Conservation (phyloP, 2,888 invertebrate species). For the Crossocerus cetratus region DNA sequence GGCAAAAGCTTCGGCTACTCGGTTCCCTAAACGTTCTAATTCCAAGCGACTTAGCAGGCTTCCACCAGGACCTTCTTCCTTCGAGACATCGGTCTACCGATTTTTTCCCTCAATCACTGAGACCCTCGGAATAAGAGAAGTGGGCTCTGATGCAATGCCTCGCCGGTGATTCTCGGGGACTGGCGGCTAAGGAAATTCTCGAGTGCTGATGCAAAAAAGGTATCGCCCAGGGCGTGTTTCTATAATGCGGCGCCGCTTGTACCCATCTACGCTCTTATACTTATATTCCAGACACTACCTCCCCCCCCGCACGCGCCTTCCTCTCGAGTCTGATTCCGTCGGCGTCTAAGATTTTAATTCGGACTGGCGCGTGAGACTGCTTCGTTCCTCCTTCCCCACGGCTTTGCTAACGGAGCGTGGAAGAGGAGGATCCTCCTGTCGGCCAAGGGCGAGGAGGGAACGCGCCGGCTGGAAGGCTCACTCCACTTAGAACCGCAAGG, state of each 20-base stretch:
- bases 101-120: too few relatives aligned
- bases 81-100: too few relatives aligned
- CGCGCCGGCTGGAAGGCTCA: too few relatives aligned
- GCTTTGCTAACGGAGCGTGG: too few relatives aligned
- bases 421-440: too few relatives aligned
- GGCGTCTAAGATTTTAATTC: slow-evolving; percentile 33
- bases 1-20: slow-evolving; percentile 26
- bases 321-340: slow-evolving; percentile 16
- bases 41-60: too few relatives aligned
- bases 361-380: neutral
- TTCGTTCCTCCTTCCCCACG: too few relatives aligned
- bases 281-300: slow-evolving; percentile 18
- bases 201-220: slow-evolving; percentile 63
- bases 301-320: neutral
- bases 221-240: slow-evolving; percentile 56
- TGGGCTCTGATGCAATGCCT: slow-evolving; percentile 35
- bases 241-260: slow-evolving; percentile 56
- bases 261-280: slow-evolving; percentile 1
- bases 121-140: too few relatives aligned
- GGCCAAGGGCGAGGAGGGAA: too few relatives aligned
- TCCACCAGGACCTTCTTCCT: too few relatives aligned
- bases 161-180: slow-evolving; percentile 38
- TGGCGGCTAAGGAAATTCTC: slow-evolving; percentile 62
- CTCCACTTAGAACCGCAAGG: too few relatives aligned
- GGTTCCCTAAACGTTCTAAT: neutral